Base-by-base conservation (phyloP, 2,113 vertebrate species). In the Capreolus pygargus region DNA sequence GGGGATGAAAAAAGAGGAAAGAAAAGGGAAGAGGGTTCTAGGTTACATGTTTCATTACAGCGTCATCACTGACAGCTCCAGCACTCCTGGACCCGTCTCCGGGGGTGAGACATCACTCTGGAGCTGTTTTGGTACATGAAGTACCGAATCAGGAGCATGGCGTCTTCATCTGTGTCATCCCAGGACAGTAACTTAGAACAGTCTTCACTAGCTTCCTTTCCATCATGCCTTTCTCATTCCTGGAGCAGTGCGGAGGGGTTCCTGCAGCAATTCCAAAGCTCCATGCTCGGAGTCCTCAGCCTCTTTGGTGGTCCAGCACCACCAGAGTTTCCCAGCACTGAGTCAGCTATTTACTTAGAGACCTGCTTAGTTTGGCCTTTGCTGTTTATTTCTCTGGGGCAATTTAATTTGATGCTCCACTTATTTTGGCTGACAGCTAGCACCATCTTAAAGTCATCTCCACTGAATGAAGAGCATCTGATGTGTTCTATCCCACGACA, bases 341-440 rank as follows among this genome's bases (percentile, higher is more conserved):
- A 94, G 84, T 78, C 81, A 47, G 96, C 45, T 97, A 33, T 95
- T 97, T 96, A 86, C 87, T 70, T 25, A 67, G 79, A 97, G 95
- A 96, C 57, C 64, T 43, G 93, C 89, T 90, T 83, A 47, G 95
- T 83, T 87, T 85, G 52, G 93, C 64, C 95, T 81, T 47, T 81
- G 61, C 13, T 95, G 91, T 97, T 98, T 97, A 94, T 95, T 97
- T 97, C 96, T 94, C 27, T 85, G 64, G 74, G 91, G 91, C 58
- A 81, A 96, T 86, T 98, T 54, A 92, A 92, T 92, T 54, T 50
- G 94, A 96, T 64, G 97, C 95, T 94, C 87, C 70, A 92, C 93
- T 96, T 95, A 76, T 74, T 95, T 30, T 94, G 95, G 97, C 82
- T 97, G 88, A 94, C 89, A 90, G 89, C 85, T 27, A 43, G 15